Percentiles rank a stretch among this genome's conserved stretches.
These are phyloP conservation scores for Myodes glareolus DNA, from an alignment of 2,113 vertebrate genomes.

Conservation along the genomic window DNA sequence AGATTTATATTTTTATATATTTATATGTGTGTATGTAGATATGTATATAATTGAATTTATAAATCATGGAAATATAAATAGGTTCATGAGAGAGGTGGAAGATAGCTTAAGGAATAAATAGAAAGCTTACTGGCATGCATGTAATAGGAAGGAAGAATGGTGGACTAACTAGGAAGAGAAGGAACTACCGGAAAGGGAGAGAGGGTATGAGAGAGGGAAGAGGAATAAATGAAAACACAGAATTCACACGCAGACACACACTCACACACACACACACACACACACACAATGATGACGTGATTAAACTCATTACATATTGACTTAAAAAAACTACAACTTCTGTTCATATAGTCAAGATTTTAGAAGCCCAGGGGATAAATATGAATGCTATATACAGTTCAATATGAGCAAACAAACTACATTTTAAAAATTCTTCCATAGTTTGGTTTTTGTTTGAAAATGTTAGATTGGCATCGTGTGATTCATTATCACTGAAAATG, in stretches of 20 bases:
- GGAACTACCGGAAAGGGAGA: background rate
- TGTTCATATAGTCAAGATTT: background rate
- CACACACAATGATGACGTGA: background rate
- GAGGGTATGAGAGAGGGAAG: background rate
- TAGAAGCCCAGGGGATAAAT: background rate
- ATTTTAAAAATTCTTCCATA: background rate
- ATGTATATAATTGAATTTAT: background rate
- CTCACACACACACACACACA: background rate
- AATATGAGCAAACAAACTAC: background rate
- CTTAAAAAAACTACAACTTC: background rate
- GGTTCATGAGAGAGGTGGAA: background rate
- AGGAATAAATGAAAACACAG: background rate
- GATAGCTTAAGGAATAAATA: background rate
- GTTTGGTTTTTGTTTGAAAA: slow-evolving; percentile 7
- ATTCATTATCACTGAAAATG: background rate
- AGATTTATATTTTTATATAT: background rate
- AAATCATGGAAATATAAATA: background rate
- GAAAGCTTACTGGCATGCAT: background rate
- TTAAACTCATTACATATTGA: background rate
- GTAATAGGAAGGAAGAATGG: background rate
- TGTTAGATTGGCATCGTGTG: background rate
- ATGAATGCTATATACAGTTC: slow-evolving; percentile 19
- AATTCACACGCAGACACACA: background rate
- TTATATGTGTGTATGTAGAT: background rate
- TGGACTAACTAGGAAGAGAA: background rate